Evolutionary conservation across 1,140 invertebrate species (phyloP), one percentile per base, ranked within the genome.

Genomic region (Pseudomyrmex gracilis): DNA sequence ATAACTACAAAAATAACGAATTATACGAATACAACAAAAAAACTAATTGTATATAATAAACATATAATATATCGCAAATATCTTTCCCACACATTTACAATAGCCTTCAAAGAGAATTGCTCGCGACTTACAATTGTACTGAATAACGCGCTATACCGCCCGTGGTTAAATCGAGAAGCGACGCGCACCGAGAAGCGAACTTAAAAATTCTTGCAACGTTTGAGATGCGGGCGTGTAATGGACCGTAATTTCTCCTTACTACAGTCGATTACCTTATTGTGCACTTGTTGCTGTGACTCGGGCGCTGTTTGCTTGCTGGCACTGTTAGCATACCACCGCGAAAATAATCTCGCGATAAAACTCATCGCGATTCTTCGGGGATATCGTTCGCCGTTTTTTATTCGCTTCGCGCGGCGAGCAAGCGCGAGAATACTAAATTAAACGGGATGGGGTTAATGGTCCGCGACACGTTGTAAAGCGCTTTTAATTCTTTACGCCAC

Each of bases 261-360:
- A 77, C 58, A 82, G 76, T 84, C 83, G 83, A 84, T 84, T 84
- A 84, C 66, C 76, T 80, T 82, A 82, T 82, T 71, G 83, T 84
- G 66, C 83, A 84, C 83, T 84, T 84, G 83, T 84, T 84, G 83
- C 83, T 82, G 22, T 51, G 49, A 13, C 17, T 22, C 45, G 45
- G 47, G 64, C 20, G 73, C 49, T 77, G 51, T 73, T 83, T 64
- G 82, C 67, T 83, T 24, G n/a, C 34, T 34, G 34, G 34, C 53
- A 53, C 61, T 57, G 82, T 66, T 80, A 67, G 70, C 78, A 63
- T 70, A 71, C 53, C 47, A n/a, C 24, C 24, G 10, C 82, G 24
- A 67, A 76, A 67, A 78, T 78, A 83, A 78, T 83, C 47, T 45
- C 61, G 55, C 74, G 61, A 84, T 68, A 84, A 78, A 84, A 84